Conservation (phyloP, 2,113 vertebrate species). For the Mungos mungo region DNA sequence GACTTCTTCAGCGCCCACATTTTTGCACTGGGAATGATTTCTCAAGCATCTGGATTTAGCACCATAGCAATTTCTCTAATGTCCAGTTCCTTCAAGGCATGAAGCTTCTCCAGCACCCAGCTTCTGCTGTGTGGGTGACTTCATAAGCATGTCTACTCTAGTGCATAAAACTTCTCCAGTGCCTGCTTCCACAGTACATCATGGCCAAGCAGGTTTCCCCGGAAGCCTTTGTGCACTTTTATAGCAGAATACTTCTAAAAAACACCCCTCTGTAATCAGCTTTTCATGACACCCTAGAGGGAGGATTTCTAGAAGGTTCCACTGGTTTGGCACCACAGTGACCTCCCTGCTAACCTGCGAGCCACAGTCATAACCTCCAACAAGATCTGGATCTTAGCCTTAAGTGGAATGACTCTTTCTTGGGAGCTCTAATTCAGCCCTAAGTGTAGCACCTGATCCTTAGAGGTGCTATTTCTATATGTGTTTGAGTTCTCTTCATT, state of each 20-base stretch:
- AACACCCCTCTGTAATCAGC: background rate
- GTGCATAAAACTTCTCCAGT: background rate
- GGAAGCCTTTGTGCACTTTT: background rate
- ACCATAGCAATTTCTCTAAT: background rate
- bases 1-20: background rate
- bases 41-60: background rate
- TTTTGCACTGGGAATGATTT: background rate
- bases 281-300: background rate
- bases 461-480: background rate
- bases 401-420: background rate
- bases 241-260: background rate
- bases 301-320: background rate
- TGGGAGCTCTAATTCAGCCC: background rate
- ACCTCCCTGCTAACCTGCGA: background rate
- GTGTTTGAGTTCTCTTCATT: background rate
- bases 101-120: background rate
- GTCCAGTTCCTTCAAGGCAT: background rate
- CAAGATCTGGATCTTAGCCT: background rate
- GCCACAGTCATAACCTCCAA: background rate
- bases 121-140: background rate
- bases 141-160: background rate
- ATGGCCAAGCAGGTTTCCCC: background rate
- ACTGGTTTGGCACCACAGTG: background rate
- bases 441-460: background rate
- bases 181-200: background rate